A percentile compares a stretch with the other conserved stretches of the same genome.
phyloP scores from a whole-genome alignment of 2,113 vertebrate species.

The Cheilinus undulatus region DNA sequence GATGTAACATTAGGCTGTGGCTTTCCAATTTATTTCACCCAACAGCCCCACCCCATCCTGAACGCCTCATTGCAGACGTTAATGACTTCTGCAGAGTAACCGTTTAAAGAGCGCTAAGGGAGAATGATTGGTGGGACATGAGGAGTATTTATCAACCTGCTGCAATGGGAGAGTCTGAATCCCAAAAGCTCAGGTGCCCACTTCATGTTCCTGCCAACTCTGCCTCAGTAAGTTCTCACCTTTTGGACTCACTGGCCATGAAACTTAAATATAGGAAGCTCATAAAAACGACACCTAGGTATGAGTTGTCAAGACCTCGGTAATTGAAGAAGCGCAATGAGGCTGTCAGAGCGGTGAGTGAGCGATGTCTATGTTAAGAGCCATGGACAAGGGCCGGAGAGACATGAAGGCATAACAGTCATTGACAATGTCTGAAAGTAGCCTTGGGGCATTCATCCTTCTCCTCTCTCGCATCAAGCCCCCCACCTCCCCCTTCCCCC shows the following conservation, averaged over 20 bases:
- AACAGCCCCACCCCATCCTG: slow-evolving; percentile 27
- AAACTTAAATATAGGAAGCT: slow-evolving; percentile 42
- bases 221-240: slow-evolving; percentile 30
- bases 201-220: slow-evolving; percentile 24
- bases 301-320: slow-evolving; percentile 1
- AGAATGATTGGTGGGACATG: slow-evolving; percentile 67
- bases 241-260: slow-evolving; percentile 25
- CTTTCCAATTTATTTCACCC: slow-evolving; percentile 73
- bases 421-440: slow-evolving; percentile 76
- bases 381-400: slow-evolving; percentile 28
- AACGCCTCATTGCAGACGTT: slow-evolving; percentile 78
- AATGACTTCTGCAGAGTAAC: slow-evolving; percentile 81
- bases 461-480: slow-evolving; percentile 35
- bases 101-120: slow-evolving; percentile 75
- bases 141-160: slow-evolving; percentile 64
- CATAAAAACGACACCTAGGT: slow-evolving; percentile 41
- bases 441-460: slow-evolving; percentile 71
- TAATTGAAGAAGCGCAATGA: slow-evolving; percentile 9
- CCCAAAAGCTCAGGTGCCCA: slow-evolving; percentile 52
- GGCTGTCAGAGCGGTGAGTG: slow-evolving; percentile 33
- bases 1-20: slow-evolving; percentile 65
- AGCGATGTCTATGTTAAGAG: slow-evolving; percentile 63
- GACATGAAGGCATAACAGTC: slow-evolving; percentile 69
- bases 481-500: slow-evolving; percentile 8
- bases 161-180: slow-evolving; percentile 56